Conservation (phyloP, 2,888 invertebrate species). For the Eristalis arbustorum region DNA sequence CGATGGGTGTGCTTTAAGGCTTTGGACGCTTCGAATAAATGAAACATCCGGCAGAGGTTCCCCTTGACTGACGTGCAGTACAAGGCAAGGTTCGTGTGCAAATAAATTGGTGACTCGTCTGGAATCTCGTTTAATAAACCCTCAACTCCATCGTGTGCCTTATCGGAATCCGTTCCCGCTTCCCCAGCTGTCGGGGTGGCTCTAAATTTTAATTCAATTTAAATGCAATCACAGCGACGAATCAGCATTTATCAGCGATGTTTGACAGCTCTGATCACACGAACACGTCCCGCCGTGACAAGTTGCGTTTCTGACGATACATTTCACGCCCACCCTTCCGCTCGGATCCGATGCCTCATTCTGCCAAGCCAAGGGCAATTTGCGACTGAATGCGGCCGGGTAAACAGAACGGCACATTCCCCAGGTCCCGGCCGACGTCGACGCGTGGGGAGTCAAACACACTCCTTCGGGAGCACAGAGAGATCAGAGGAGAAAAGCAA, state of each 20-base stretch:
- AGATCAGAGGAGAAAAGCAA: slow-evolving; percentile 1
- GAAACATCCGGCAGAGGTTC: neutral
- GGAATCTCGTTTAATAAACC: slow-evolving; percentile 15
- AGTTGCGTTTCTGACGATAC: neutral
- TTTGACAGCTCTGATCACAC: slow-evolving; percentile 59
- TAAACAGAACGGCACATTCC: slow-evolving; percentile 56
- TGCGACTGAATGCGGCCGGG: slow-evolving; percentile 44
- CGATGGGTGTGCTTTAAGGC: neutral
- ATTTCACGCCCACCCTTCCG: neutral
- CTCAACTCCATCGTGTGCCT: slow-evolving; percentile 4
- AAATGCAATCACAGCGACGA: slow-evolving; percentile 61
- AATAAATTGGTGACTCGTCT: slow-evolving; percentile 3
- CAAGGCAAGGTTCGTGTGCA: neutral
- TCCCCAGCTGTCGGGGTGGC: slow-evolving; percentile 10
- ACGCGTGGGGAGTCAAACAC: slow-evolving; percentile 1
- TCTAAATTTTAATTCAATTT: slow-evolving; percentile 62
- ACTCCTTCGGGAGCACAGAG: neutral
- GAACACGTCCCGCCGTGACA: neutral
- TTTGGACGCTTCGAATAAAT: neutral
- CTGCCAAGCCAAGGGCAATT: slow-evolving; percentile 53
- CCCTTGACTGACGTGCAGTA: neutral
- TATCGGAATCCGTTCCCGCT: slow-evolving; percentile 24
- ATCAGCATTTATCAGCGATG: slow-evolving; percentile 54
- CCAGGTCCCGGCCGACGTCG: slow-evolving; percentile 14
- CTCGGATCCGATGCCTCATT: neutral